These are phyloP conservation scores for Hemibagrus guttatus DNA, from an alignment of 2,797 vertebrate genomes.

Conservation along the genomic window DNA sequence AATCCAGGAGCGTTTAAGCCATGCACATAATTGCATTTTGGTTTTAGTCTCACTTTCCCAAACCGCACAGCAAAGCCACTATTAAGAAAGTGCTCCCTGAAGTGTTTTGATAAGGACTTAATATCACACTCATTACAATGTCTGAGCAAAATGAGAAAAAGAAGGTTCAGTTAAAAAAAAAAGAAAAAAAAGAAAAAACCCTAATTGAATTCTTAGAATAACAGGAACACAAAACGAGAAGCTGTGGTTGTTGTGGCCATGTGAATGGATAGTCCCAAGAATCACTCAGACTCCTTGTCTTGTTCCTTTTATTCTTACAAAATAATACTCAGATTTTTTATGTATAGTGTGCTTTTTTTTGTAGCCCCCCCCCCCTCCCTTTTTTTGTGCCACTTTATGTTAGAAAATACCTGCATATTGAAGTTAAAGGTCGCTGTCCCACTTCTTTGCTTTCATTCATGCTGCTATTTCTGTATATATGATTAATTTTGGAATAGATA, in stretches of 20 bases:
- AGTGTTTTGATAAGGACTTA: constrained; percentile 53
- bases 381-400: not conserved
- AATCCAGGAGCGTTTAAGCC: constrained; percentile 21
- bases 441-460: constrained; percentile 14
- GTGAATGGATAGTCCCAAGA: constrained; percentile 5
- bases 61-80: constrained; percentile 14
- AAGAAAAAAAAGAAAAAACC: not conserved
- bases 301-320: not conserved
- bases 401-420: not conserved
- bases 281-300: not conserved
- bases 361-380: not conserved
- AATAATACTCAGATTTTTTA: not conserved
- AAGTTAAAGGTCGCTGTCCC: constrained; percentile 5
- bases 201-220: constrained; percentile 45
- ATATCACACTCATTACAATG: constrained; percentile 52
- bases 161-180: constrained; percentile 42
- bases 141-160: constrained; percentile 49
- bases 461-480: constrained; percentile 3
- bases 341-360: not conserved
- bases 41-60: constrained; percentile 23
- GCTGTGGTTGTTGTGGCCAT: constrained; percentile 43
- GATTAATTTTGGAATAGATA: constrained; percentile 21
- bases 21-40: constrained; percentile 34
- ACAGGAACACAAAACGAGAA: constrained; percentile 44
- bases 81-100: constrained; percentile 38